Base-by-base conservation (phyloP, 2,888 invertebrate genomes). In the Cryptosula pallasiana region DNA sequence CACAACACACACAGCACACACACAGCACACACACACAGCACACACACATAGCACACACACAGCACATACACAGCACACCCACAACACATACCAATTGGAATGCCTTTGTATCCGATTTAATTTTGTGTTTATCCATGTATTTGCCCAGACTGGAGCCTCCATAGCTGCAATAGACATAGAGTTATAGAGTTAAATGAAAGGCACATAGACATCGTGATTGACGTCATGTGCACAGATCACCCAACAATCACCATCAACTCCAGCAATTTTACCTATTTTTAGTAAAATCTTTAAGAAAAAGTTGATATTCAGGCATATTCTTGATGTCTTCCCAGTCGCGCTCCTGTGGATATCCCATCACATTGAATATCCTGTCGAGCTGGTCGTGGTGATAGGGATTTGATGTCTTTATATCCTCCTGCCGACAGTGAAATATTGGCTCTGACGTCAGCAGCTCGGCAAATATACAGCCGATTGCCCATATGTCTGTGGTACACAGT, bases 361-460 rank as follows among this genome's bases (percentile, higher is more conserved):
- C 97, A 86, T 94, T 95, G 85, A 99, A 99, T 87, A 99, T 99
- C 82, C 97, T 88, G 86, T 98, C 97, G 72, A 99, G 86, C 83
- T 99, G 99, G 85, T 99, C 98, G 82, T 97, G 97, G 85, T 99
- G 99, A 85, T 99, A 99, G 0, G 99, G 99, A 87, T 97, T 98
- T 81, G 95, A 95, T 0, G 98, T 98, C 86, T 99, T 99, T 74
- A 99, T 98, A 82, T 99, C 98, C 87, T 99, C 99, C 87, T 99
- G 99, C 3, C 98, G 90, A 86, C 98, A 99, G 83, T 98, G 97
- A 85, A 99, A 99, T 82, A 99, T 97, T 16, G 99, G 99, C 85
- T 99, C 99, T 0, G 96, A 97, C 0, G 98, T 99, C 75, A 99
- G 87, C n/a, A 99, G 87, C 84, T 98, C 98, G 0, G 98, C 97